Evolutionary conservation across 2,113 vertebrate genomes (phyloP).

Genomic region (Capricornis sumatraensis): DNA sequence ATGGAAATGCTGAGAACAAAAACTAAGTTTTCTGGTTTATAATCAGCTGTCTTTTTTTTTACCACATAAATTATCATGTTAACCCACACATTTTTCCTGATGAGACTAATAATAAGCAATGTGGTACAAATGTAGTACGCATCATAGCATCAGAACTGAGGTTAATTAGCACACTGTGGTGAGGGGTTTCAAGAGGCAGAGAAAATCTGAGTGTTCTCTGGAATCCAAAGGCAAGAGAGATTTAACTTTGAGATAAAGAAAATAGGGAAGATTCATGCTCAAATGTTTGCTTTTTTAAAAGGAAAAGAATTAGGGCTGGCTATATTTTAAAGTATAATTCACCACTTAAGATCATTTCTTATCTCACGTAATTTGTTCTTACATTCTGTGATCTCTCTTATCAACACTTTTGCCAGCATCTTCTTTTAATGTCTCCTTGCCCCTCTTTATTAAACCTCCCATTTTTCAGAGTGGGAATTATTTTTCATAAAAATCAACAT

Average conservation of each 20-base stretch:
- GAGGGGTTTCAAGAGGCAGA: neutral
- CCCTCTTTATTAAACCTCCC: neutral
- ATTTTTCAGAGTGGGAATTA: neutral
- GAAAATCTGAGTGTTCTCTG: neutral
- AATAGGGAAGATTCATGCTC: neutral
- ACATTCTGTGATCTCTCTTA: neutral
- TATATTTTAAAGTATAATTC: neutral
- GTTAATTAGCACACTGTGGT: neutral
- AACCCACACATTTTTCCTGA: neutral
- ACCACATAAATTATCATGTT: neutral
- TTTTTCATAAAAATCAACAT: neutral
- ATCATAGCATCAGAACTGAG: neutral
- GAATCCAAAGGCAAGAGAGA: neutral
- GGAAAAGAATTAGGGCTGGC: neutral
- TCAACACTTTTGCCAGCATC: neutral
- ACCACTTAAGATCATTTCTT: neutral
- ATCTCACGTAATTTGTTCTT: neutral
- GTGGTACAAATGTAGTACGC: neutral
- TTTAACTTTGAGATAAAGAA: neutral
- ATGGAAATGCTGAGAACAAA: neutral
- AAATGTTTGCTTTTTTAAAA: neutral
- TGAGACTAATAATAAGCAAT: neutral
- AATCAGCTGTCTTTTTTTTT: neutral
- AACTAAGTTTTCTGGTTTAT: neutral
- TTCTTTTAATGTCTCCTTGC: neutral